Base-by-base conservation (phyloP, 2,888 invertebrate species). In the Zeuzera pyrina region DNA sequence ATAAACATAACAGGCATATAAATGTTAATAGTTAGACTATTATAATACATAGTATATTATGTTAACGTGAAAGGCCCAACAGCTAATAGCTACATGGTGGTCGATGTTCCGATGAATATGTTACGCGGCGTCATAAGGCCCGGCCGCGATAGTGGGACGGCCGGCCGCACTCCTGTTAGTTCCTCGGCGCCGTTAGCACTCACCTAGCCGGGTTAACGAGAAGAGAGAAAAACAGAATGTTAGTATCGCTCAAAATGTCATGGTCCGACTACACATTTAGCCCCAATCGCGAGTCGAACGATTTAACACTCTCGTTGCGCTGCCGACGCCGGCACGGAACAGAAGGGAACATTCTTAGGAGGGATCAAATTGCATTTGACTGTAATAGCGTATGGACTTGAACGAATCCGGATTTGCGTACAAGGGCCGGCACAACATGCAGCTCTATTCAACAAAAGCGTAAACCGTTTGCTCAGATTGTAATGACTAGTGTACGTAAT, bases 161-260 rank as follows among this genome's bases (percentile, higher is more conserved):
- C 69, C 66, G 63, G 66, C 69, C 63, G 65, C 52, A 57, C 76
- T 72, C 62, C 74, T 57, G 78, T 83, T 83, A 83, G 73, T 79
- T 72, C 79, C 77, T 68, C 81, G 66, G 70, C 78, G 85, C 84
- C 84, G 88, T 89, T 90, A 90, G 89, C 90, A 90, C 90, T 89
- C 89, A 89, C 89, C 90, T 90, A 89, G 87, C 87, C 87, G 85
- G 86, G 86, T 88, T 88, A 87, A 87, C 87, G 86, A 87, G 87
- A 88, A 87, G 86, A 86, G 86, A 86, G 84, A 85, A 87, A 85
- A 88, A 88, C 87, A 88, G 87, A 86, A 86, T 87, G 87, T 88
- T 88, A 88, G 88, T 88, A 84, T 83, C 72, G 79, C 71, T 79
- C 81, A 65, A 72, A 79, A 81, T 77, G 78, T 73, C 76, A 71